Base-by-base conservation (phyloP, 2,797 vertebrate species). In the Brachymystax lenok region DNA sequence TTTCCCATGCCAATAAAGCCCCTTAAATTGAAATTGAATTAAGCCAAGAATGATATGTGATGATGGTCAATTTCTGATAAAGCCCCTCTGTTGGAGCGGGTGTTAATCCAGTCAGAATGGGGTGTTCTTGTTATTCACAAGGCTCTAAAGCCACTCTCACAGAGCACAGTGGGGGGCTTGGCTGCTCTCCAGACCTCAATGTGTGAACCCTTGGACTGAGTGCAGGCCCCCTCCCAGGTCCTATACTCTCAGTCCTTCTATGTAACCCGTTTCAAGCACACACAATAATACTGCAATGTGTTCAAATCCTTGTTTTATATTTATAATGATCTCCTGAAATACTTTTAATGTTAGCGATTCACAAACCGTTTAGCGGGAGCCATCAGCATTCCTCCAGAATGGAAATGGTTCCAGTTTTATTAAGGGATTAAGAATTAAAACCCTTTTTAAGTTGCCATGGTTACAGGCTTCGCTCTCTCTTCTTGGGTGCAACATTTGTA, bases 391-490 rank as follows among this genome's bases (percentile, higher is more conserved):
- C 71, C 46, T 77, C 67, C 71, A 79, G 64, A 75, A 83, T 12
- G 59, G n/a, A 63, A 80, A 46, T 78, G 72, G 68, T 80, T 74
- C 81, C 71, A 59, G 70, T 40, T 74, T 1, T 77, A 51, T 56
- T 28, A 33, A 71, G 70, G 77, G 81, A 88, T 90, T 78, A 90
- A 74, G 80, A 83, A 77, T 82, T 54, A 71, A 50, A 70, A 17
- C 79, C 79, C 73, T 70, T 81, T 75, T 79, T 79, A 82, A 73
- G 90, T 92, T 90, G 84, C 87, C 87, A 88, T 85, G 87, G 87
- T 84, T 87, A 87, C 87, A 70, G 79, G 70, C 78, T 69, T 77
- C 51, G 72, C 82, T 78, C 77, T 76, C 72, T 74, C 21, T 64
- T 33, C 59, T 82, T 71, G 74, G 73, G 75, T 75, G 79, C 78